A percentile compares a stretch with the other conserved stretches of the same genome.
These are phyloP conservation scores for Sycophaga agraensis DNA, from an alignment of 1,140 invertebrate species.

Conservation along the genomic window DNA sequence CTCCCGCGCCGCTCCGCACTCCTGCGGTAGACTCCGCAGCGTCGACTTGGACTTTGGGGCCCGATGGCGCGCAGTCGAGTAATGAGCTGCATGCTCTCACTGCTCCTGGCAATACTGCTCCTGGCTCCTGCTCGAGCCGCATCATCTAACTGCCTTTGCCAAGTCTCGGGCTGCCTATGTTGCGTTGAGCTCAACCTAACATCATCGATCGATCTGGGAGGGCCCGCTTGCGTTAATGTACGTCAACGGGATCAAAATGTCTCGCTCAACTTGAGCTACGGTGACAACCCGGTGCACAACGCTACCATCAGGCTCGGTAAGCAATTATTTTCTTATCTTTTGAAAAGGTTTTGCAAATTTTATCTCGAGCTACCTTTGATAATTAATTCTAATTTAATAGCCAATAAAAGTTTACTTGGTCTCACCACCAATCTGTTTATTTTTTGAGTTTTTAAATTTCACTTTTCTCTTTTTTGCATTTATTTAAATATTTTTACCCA, in stretches of 20 bases:
- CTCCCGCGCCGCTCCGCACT: slow-evolving; percentile 23
- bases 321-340: slow-evolving; percentile 13
- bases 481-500: neutral
- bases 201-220: slow-evolving; percentile 55
- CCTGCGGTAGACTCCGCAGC: slow-evolving; percentile 17
- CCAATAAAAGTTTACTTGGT: no score
- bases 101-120: slow-evolving; percentile 7
- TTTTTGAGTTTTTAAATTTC: no score
- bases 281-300: slow-evolving; percentile 58
- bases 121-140: slow-evolving; percentile 33
- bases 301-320: slow-evolving; percentile 57
- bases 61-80: slow-evolving; percentile 12
- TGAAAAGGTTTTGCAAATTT: no score
- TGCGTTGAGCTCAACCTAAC: slow-evolving; percentile 56
- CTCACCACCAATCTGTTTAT: no score
- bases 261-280: slow-evolving; percentile 58
- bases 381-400: no score
- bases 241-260: slow-evolving; percentile 57
- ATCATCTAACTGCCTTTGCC: slow-evolving; percentile 56
- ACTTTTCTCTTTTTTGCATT: no score
- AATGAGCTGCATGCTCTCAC: slow-evolving; percentile 35
- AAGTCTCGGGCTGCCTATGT: slow-evolving; percentile 51
- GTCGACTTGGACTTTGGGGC: slow-evolving; percentile 19
- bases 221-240: slow-evolving; percentile 57
- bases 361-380: no score